phyloP scores from a whole-genome alignment of 2,888 invertebrate genomes.

The Cenopis cana region DNA sequence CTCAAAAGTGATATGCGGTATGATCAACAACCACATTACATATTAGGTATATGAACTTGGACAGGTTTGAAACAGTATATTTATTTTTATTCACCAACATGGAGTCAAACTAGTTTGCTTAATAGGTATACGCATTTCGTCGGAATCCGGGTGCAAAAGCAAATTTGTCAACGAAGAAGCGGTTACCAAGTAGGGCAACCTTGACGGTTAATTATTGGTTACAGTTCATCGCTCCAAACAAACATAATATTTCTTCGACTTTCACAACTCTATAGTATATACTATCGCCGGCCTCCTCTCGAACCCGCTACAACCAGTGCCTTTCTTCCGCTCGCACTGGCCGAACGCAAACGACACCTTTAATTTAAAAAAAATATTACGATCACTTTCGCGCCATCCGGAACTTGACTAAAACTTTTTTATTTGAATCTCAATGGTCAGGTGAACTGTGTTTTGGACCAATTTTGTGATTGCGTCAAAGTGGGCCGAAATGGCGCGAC shows the following conservation, averaged over 20 bases:
- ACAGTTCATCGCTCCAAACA: conserved; percentile 37
- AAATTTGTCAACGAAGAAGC: conserved; percentile 33
- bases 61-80: neutral
- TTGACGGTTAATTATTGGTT: conserved; percentile 34
- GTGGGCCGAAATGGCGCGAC: conserved; percentile 55
- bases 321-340: conserved; percentile 55
- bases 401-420: conserved; percentile 40
- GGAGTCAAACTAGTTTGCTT: conserved; percentile 22
- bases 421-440: conserved; percentile 53
- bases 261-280: conserved; percentile 59
- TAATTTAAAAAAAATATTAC: conserved; percentile 22
- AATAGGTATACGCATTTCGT: conserved; percentile 7
- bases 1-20: neutral
- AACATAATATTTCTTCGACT: conserved; percentile 35
- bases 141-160: conserved; percentile 30
- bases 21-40: neutral
- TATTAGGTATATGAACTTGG: too few species aligned
- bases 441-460: conserved; percentile 53
- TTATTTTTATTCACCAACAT: neutral
- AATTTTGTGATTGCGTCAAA: conserved; percentile 52
- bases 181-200: conserved; percentile 39
- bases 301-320: conserved; percentile 57
- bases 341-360: conserved; percentile 48
- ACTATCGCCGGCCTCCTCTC: conserved; percentile 67
- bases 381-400: conserved; percentile 35